Evolutionary conservation across 2,113 vertebrate genomes (phyloP), one percentile per base, ranked within the genome.

Genomic region (Oplegnathus fasciatus): DNA sequence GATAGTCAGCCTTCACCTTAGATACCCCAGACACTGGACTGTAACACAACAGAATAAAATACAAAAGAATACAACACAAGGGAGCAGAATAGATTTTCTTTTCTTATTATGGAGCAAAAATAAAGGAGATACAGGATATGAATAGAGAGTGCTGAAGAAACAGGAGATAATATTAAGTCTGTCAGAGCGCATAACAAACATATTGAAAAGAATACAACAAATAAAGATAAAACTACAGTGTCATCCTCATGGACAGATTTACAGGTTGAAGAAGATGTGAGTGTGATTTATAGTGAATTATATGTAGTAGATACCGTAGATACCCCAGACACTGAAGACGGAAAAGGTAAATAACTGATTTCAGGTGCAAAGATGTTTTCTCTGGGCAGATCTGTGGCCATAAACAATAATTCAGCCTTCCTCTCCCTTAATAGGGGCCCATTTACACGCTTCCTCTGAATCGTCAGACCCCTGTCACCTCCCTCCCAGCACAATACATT

Each of bases 391-490:
- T 88, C 55, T 82, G 69, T 82, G 85, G 57, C 80, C 64, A 78
- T 84, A 91, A 86, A 89, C 85, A 83, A 86, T 90, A 81, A 83
- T 85, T 90, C 88, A 84, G 66, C 55, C 26, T 78, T 76, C 81
- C 67, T 82, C 52, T 82, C 57, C 71, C 57, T 82, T 84, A 91
- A 92, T 80, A 83, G 85, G 11, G 6, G 58, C 52, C 88, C 75
- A 89, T 93, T 91, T 89, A 69, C 87, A 87, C 61, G n/a, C 70
- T 84, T 86, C 78, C 75, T 71, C 78, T 88, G 78, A 84, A 89
- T 78, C 69, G 48, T 87, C 80, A 79, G 82, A 90, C 87, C 90
- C 71, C 75, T 87, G 86, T 90, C 87, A 87, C 86, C 83, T 88
- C 70, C 75, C 79, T 89, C 67, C 71, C 13, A 77, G 78, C 83